Conservation (phyloP, 2,113 vertebrate genomes). For the Gavialis gangeticus region DNA sequence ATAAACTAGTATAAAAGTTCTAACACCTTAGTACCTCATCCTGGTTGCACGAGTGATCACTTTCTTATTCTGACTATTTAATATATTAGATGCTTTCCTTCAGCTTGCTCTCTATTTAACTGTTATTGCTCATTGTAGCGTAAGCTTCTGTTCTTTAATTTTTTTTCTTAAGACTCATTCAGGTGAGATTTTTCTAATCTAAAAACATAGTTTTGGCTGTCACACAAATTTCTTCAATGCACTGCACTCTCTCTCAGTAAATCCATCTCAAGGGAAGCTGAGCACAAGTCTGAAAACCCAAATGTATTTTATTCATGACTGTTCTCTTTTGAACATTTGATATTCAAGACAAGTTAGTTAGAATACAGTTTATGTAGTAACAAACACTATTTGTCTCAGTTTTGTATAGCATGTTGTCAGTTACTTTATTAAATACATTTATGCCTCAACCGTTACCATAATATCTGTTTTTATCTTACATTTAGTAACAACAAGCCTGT, state of each 20-base stretch:
- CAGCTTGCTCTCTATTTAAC: background rate
- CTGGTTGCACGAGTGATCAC: background rate
- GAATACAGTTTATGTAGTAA: background rate
- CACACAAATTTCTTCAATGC: background rate
- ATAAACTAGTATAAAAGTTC: background rate
- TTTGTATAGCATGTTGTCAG: background rate
- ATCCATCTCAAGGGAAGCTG: background rate
- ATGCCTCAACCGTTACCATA: background rate
- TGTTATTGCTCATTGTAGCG: background rate
- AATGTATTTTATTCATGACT: background rate
- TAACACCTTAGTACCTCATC: background rate
- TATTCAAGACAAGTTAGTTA: background rate
- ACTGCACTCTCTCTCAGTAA: background rate
- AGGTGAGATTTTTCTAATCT: background rate
- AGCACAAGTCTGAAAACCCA: background rate
- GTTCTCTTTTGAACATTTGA: background rate
- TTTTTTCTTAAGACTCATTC: background rate
- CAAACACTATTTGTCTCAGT: background rate
- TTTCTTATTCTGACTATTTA: background rate
- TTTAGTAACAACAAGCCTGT: background rate
- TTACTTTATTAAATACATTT: background rate
- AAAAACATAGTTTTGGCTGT: background rate
- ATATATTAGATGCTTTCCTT: background rate
- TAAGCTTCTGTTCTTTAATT: background rate
- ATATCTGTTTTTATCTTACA: background rate